These are phyloP conservation scores for Holcopasites calliopsidis DNA, from an alignment of 1,140 invertebrate species.

Conservation along the genomic window DNA sequence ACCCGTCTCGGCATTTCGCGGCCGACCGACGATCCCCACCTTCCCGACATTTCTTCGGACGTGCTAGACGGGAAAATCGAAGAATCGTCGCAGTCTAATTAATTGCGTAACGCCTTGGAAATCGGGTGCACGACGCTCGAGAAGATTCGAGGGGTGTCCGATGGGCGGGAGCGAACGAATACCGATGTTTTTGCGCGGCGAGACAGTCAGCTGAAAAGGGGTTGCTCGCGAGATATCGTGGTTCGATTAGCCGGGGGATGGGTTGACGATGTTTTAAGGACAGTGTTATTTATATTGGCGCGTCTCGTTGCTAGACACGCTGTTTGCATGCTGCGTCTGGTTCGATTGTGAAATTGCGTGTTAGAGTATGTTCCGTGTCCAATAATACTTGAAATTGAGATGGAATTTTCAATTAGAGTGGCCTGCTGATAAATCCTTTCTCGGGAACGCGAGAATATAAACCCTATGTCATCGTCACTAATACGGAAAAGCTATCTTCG, in stretches of 20 bases:
- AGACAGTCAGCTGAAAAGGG: slow-evolving; percentile 3
- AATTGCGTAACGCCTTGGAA: slow-evolving; percentile 59
- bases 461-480: no score
- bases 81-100: slow-evolving; percentile 54
- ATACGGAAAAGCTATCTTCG: background rate
- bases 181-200: slow-evolving; percentile 6
- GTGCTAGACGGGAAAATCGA: slow-evolving; percentile 52
- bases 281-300: slow-evolving; percentile 16
- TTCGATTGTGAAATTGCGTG: no score
- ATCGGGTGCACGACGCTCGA: slow-evolving; percentile 49
- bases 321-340: background rate
- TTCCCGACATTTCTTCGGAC: slow-evolving; percentile 11
- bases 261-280: background rate
- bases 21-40: slow-evolving; percentile 9
- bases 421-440: no score
- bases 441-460: background rate
- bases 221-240: background rate
- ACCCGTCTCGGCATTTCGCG: slow-evolving; percentile 65
- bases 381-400: no score
- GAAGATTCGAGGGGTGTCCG: slow-evolving; percentile 31
- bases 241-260: slow-evolving; percentile 21
- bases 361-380: no score
- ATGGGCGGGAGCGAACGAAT: slow-evolving; percentile 7
- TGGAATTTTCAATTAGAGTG: no score
- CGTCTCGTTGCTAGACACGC: background rate